A percentile compares a stretch with the other conserved stretches of the same genome.
Conservation (phyloP, 2,888 invertebrate genomes). For the Gandaritis pyraliata region DNA sequence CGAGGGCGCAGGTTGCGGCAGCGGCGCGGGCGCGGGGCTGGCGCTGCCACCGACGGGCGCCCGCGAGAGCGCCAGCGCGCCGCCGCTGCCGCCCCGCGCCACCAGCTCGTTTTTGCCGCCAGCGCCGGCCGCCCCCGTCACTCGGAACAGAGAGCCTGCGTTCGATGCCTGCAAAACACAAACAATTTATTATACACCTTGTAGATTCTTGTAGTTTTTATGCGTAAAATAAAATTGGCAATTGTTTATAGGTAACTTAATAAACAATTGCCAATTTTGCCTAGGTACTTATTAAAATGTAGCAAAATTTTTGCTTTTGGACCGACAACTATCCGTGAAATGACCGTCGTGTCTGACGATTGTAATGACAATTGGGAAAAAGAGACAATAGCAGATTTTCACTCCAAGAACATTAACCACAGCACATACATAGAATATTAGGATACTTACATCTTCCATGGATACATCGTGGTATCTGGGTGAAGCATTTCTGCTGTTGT, state of each 20-base stretch:
- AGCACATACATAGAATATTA: not conserved
- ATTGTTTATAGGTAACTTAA: too few species aligned
- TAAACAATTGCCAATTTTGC: too few species aligned
- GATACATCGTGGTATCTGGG: slow-evolving; percentile 79
- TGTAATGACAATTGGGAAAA: too few species aligned
- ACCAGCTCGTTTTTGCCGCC: slow-evolving; percentile 86
- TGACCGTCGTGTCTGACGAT: too few species aligned
- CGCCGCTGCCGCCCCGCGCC: slow-evolving; percentile 87
- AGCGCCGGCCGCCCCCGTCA: slow-evolving; percentile 87
- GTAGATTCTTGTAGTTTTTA: too few species aligned
- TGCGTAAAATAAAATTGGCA: too few species aligned
- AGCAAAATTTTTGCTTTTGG: too few species aligned
- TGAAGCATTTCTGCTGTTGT: slow-evolving; percentile 80
- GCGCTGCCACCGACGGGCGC: slow-evolving; percentile 85
- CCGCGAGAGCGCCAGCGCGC: slow-evolving; percentile 85
- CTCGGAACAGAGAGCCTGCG: slow-evolving; percentile 76
- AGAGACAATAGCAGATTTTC: too few species aligned
- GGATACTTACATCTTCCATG: slow-evolving; percentile 77
- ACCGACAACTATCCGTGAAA: too few species aligned
- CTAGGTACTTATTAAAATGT: too few species aligned
- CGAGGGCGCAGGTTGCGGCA: slow-evolving; percentile 88
- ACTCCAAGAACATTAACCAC: too few species aligned
- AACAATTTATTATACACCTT: not conserved
- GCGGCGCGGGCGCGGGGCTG: slow-evolving; percentile 87
- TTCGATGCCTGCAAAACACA: slow-evolving; percentile 68